Percentiles rank a stretch among this genome's conserved stretches.
phyloP scores from a whole-genome alignment of 1,140 invertebrate species.

The Hyles vespertilio region DNA sequence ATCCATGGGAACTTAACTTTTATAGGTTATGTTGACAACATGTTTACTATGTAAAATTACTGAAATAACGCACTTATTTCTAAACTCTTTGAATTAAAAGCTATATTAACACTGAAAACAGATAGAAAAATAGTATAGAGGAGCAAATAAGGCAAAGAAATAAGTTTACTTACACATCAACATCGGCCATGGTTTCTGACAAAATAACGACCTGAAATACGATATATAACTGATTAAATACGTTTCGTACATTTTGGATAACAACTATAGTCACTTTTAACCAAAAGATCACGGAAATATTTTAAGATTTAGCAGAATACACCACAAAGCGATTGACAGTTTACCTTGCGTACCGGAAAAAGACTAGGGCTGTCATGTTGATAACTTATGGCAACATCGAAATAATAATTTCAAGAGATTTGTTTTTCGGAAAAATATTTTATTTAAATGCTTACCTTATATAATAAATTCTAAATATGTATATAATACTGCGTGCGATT shows the following conservation, averaged over 20 bases:
- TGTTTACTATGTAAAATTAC: constrained; percentile 16
- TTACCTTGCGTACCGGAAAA: constrained; percentile 72
- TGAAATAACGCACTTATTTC: background rate
- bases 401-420: no score
- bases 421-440: no score
- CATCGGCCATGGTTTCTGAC: constrained; percentile 65
- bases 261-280: constrained; percentile 25
- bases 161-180: constrained; percentile 63
- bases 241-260: constrained; percentile 26
- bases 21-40: constrained; percentile 62
- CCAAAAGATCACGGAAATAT: constrained; percentile 51
- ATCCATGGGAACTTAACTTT: constrained; percentile 1
- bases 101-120: background rate
- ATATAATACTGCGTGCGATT: no score
- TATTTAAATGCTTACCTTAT: no score
- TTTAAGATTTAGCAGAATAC: constrained; percentile 49
- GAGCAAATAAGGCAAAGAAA: constrained; percentile 17
- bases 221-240: constrained; percentile 40
- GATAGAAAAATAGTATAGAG: background rate
- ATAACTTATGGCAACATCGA: no score
- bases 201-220: constrained; percentile 63
- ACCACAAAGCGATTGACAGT: constrained; percentile 58
- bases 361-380: constrained; percentile 39
- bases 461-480: no score
- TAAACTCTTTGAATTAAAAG: background rate